These are phyloP conservation scores for Acleris literana DNA, from an alignment of 2,888 invertebrate species.

Conservation along the genomic window DNA sequence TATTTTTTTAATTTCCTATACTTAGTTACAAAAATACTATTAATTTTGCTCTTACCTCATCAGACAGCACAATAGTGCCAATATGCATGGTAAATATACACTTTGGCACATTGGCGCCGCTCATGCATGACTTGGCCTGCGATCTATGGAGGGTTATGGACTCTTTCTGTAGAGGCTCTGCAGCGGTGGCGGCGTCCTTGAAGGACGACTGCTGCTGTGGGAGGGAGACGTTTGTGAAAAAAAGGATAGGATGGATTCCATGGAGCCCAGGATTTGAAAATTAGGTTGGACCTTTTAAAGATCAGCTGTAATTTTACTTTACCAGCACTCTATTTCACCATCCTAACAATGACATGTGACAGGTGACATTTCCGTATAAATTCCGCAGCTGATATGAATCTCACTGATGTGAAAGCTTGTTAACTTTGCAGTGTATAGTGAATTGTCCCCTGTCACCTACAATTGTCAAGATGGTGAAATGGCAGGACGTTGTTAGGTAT, in stretches of 20 bases:
- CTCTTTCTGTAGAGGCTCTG: background rate
- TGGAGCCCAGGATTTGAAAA: background rate
- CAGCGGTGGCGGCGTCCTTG: slow-evolving; percentile 6
- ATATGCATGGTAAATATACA: slow-evolving; percentile 62
- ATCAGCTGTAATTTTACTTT: too few relatives aligned
- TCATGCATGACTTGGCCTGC: slow-evolving; percentile 41
- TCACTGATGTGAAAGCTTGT: too few relatives aligned
- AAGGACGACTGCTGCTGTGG: background rate
- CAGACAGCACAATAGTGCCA: slow-evolving; percentile 60
- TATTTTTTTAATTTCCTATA: too few relatives aligned
- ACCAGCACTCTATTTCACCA: too few relatives aligned
- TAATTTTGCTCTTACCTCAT: slow-evolving; percentile 50
- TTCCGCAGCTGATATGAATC: too few relatives aligned
- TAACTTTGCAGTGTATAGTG: too few relatives aligned
- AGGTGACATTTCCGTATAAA: too few relatives aligned
- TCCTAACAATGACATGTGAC: too few relatives aligned
- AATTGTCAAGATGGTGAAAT: too few relatives aligned
- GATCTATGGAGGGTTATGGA: slow-evolving; percentile 10
- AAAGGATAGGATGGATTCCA: background rate
- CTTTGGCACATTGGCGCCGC: slow-evolving; percentile 43
- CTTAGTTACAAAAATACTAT: background rate
- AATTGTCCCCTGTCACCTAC: too few relatives aligned
- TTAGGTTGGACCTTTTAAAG: too few relatives aligned
- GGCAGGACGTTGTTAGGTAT: too few relatives aligned
- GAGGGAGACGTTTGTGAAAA: background rate